Evolutionary conservation across 2,888 invertebrate species (phyloP).

Genomic region (Lymantria monacha): DNA sequence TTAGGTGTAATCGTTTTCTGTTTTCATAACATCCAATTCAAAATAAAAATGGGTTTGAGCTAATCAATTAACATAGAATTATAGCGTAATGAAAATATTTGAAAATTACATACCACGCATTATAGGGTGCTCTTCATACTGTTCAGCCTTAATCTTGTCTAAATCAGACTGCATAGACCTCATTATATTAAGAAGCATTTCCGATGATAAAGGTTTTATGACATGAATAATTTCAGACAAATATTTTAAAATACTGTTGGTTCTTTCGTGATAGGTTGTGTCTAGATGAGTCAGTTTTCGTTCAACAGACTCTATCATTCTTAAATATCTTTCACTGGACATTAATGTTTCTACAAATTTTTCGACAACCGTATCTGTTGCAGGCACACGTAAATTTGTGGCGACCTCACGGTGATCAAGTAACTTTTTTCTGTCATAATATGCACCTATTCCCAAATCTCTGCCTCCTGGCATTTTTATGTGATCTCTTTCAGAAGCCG

Average conservation of each 20-base stretch:
- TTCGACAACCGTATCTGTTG: slow-evolving; percentile 55
- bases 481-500: neutral
- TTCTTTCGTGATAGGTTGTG: slow-evolving; percentile 53
- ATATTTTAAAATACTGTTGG: slow-evolving; percentile 59
- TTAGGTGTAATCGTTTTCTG: no score
- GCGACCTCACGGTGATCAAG: slow-evolving; percentile 18
- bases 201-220: slow-evolving; percentile 11
- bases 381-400: slow-evolving; percentile 24
- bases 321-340: slow-evolving; percentile 62
- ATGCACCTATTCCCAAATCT: neutral
- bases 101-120: slow-evolving; percentile 45
- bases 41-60: no score
- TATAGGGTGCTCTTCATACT: slow-evolving; percentile 28
- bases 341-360: slow-evolving; percentile 68
- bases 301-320: slow-evolving; percentile 62
- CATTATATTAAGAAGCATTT: slow-evolving; percentile 1
- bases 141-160: slow-evolving; percentile 25
- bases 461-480: neutral
- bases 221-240: slow-evolving; percentile 51
- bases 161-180: slow-evolving; percentile 18
- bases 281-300: slow-evolving; percentile 58
- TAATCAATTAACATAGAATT: no score
- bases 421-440: slow-evolving; percentile 4
- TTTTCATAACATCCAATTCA: no score
- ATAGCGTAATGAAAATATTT: no score